phyloP scores from a whole-genome alignment of 2,113 vertebrate genomes.

The Acanthisitta chloris region DNA sequence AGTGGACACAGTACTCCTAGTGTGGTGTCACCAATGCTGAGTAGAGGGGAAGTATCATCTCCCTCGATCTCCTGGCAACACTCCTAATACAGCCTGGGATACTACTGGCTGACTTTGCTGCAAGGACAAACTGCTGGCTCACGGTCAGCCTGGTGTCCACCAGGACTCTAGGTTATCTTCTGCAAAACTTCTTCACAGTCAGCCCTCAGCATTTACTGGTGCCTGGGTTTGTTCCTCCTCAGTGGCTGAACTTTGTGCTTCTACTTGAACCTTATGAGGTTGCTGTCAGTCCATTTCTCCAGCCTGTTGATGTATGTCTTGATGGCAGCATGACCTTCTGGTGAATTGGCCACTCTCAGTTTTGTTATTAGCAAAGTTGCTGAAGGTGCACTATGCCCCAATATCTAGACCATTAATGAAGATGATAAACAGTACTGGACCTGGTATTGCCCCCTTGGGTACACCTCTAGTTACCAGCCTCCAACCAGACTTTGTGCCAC shows the following conservation, averaged over 20 bases:
- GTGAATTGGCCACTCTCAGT: neutral
- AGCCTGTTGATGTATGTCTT: neutral
- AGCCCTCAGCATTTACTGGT: neutral
- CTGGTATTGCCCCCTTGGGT: accelerated
- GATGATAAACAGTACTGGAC: neutral
- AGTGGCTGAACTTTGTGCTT: accelerated
- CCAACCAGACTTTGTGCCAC: neutral
- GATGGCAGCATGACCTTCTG: neutral
- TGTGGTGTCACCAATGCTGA: neutral
- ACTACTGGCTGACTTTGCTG: neutral
- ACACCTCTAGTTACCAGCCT: neutral
- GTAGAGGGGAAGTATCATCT: neutral
- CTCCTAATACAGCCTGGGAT: neutral
- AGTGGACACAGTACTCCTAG: neutral
- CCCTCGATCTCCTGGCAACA: neutral
- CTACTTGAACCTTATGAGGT: neutral
- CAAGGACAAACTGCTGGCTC: neutral
- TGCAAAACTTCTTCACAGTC: neutral
- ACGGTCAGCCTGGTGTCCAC: neutral
- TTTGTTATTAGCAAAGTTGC: neutral
- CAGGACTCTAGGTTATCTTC: neutral
- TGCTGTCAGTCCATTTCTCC: neutral
- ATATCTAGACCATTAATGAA: neutral
- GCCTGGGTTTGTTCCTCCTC: neutral
- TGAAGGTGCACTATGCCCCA: neutral